A percentile compares a stretch with the other conserved stretches of the same genome.
Conservation (phyloP, 2,888 invertebrate species). For the Drosophila glabriapex region DNA sequence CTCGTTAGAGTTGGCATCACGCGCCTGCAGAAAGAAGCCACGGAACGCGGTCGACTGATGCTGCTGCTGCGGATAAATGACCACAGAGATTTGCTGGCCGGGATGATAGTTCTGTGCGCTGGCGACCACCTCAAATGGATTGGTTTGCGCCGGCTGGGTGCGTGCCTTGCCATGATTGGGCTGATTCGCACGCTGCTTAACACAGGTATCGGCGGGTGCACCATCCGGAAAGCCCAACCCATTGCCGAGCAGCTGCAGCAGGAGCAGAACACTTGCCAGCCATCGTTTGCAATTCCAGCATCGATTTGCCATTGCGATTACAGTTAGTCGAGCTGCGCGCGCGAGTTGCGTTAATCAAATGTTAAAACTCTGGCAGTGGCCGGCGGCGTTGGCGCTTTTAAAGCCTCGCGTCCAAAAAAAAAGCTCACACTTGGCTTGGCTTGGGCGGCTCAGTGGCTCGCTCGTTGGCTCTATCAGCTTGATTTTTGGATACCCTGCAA, state of each 20-base stretch:
- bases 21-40: slow-evolving; percentile 94
- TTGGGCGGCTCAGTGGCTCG: slow-evolving; percentile 51
- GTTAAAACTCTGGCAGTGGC: slow-evolving; percentile 70
- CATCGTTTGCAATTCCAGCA: slow-evolving; percentile 29
- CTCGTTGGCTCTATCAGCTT: slow-evolving; percentile 18
- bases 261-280: slow-evolving; percentile 47
- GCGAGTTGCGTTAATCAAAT: slow-evolving; percentile 65
- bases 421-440: slow-evolving; percentile 43
- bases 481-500: neutral
- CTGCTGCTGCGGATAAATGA: slow-evolving; percentile 77
- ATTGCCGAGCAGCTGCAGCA: slow-evolving; percentile 77
- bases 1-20: slow-evolving; percentile 89
- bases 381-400: slow-evolving; percentile 68
- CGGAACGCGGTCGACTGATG: slow-evolving; percentile 87
- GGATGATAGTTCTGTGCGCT: slow-evolving; percentile 89
- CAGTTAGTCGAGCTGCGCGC: slow-evolving; percentile 45
- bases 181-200: slow-evolving; percentile 90
- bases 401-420: slow-evolving; percentile 61
- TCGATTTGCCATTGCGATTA: slow-evolving; percentile 40
- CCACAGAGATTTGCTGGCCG: slow-evolving; percentile 88
- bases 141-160: slow-evolving; percentile 88
- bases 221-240: slow-evolving; percentile 90
- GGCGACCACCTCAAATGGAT: slow-evolving; percentile 90
- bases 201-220: slow-evolving; percentile 92
- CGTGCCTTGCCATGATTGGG: slow-evolving; percentile 92